Evolutionary conservation across 2,888 invertebrate species (phyloP).

Genomic region (Lasius platythorax): DNA sequence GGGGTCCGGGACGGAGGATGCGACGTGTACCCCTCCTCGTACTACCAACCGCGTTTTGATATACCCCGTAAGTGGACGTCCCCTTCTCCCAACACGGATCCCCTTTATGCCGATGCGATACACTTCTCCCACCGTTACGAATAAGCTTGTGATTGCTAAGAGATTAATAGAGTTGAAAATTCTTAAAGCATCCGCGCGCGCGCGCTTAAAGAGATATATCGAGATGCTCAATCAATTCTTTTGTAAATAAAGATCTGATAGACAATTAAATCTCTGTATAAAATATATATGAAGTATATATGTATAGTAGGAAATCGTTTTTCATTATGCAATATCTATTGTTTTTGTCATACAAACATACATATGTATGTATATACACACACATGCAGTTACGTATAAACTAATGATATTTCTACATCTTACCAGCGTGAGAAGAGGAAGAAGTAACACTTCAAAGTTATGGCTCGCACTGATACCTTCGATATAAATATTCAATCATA

Average conservation of each 20-base stretch:
- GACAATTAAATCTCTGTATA: background rate
- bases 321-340: background rate
- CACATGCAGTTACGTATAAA: background rate
- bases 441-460: background rate
- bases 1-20: constrained; percentile 65
- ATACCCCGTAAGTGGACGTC: constrained; percentile 36
- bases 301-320: background rate
- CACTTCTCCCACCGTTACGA: constrained; percentile 10
- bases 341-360: background rate
- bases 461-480: background rate
- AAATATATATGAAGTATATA: background rate
- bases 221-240: background rate
- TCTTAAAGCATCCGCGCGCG: background rate
- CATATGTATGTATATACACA: background rate
- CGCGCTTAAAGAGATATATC: background rate
- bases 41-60: constrained; percentile 50
- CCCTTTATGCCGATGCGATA: constrained; percentile 29
- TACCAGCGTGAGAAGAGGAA: background rate
- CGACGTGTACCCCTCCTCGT: background rate
- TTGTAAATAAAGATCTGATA: background rate
- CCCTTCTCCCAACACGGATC: constrained; percentile 7
- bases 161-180: constrained; percentile 35
- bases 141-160: constrained; percentile 7
- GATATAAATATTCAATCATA: background rate
- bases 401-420: background rate